phyloP scores from a whole-genome alignment of 2,888 invertebrate species.

The Theodoxus fluviatilis region DNA sequence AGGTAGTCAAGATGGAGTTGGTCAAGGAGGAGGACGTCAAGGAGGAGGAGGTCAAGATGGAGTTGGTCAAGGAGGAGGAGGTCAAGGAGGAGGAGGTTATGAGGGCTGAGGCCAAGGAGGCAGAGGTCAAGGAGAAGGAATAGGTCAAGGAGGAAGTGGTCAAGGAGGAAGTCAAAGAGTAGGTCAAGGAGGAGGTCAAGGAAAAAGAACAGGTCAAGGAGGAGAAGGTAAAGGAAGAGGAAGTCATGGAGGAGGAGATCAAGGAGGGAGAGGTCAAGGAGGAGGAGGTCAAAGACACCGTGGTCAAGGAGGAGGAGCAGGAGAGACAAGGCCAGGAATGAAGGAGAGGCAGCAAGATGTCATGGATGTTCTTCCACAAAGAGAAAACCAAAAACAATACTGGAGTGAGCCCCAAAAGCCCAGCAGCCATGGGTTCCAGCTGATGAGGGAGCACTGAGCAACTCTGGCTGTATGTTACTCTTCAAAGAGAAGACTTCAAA shows the following conservation, averaged over 20 bases:
- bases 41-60: background rate
- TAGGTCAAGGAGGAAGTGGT: slow-evolving; percentile 1
- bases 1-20: background rate
- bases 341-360: too few relatives aligned
- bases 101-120: background rate
- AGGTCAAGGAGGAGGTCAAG: background rate
- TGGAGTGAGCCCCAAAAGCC: too few relatives aligned
- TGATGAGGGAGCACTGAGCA: too few relatives aligned
- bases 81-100: background rate
- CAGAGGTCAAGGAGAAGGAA: background rate
- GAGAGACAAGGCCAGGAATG: too few relatives aligned
- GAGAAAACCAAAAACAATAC: too few relatives aligned
- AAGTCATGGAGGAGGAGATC: background rate
- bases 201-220: background rate
- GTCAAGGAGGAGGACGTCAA: background rate
- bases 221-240: background rate
- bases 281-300: background rate
- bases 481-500: too few relatives aligned
- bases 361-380: too few relatives aligned
- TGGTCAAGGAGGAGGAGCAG: too few relatives aligned
- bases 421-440: too few relatives aligned
- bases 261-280: background rate
- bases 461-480: too few relatives aligned
- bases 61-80: background rate
- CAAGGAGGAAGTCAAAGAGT: background rate